Evolutionary conservation across 2,113 vertebrate genomes (phyloP).

Genomic region (Typhlomys cinereus): DNA sequence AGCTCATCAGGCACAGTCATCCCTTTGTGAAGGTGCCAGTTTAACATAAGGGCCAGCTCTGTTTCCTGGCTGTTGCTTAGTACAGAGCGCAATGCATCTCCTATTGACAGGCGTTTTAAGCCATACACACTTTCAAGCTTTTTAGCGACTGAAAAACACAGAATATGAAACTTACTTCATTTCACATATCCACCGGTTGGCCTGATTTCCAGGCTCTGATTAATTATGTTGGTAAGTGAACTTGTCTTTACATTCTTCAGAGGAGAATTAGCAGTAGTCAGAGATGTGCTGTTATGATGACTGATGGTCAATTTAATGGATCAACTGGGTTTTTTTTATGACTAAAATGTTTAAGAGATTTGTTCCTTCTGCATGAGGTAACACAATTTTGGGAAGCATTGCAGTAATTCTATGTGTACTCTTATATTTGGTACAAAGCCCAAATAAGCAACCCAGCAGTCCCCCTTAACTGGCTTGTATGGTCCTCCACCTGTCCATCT

Average conservation of each 20-base stretch:
- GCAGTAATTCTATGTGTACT: not conserved
- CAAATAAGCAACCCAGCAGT: not conserved
- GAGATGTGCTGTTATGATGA: not conserved
- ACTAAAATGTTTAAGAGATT: not conserved
- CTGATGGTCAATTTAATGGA: not conserved
- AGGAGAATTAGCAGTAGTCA: constrained; percentile 8
- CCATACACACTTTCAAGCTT: constrained; percentile 89
- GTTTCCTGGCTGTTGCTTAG: constrained; percentile 85
- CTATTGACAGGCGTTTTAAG: constrained; percentile 88
- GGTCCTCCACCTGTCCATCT: not conserved
- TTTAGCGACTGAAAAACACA: constrained; percentile 90
- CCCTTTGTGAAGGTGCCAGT: constrained; percentile 88
- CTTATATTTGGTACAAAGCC: not conserved
- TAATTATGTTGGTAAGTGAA: not conserved
- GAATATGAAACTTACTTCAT: constrained; percentile 15
- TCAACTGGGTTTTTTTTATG: not conserved
- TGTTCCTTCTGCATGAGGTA: not conserved
- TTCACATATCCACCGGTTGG: not conserved
- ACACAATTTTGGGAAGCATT: not conserved
- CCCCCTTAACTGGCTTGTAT: not conserved
- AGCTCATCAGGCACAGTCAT: constrained; percentile 90
- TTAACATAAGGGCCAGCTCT: constrained; percentile 86
- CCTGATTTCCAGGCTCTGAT: not conserved
- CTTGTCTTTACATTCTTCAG: not conserved
- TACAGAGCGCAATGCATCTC: constrained; percentile 86